Evolutionary conservation across 2,113 vertebrate species (phyloP).

Genomic region (Archilochus colubris): DNA sequence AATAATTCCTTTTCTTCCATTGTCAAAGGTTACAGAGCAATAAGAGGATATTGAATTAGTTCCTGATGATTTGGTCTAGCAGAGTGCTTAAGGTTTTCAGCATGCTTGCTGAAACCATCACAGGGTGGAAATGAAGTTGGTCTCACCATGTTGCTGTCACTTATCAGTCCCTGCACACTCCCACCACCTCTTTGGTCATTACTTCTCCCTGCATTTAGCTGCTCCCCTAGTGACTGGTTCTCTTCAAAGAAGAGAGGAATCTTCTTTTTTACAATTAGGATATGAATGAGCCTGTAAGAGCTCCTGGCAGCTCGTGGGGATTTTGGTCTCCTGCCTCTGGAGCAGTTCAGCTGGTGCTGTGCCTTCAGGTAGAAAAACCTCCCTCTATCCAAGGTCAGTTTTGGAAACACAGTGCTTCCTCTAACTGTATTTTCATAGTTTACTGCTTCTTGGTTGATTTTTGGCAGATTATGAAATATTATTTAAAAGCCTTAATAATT

Average conservation of each 20-base stretch:
- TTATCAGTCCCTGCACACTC: background rate
- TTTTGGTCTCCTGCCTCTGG: background rate
- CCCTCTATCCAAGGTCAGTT: fast-evolving
- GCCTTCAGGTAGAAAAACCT: background rate
- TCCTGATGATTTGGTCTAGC: conserved; percentile 38
- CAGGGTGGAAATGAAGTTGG: background rate
- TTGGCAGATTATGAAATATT: background rate
- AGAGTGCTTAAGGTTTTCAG: conserved; percentile 16
- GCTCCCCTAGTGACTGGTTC: background rate
- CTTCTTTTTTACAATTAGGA: background rate
- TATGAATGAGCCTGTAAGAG: fast-evolving
- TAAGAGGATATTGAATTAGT: conserved; percentile 30
- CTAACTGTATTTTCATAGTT: background rate
- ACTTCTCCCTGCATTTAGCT: background rate
- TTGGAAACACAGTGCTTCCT: background rate
- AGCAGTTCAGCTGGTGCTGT: background rate
- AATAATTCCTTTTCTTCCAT: conserved; percentile 19
- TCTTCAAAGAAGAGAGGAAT: background rate
- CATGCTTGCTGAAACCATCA: background rate
- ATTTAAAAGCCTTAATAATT: background rate
- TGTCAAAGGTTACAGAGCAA: conserved; percentile 31
- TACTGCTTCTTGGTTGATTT: background rate
- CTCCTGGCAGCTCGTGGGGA: background rate
- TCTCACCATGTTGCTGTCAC: background rate
- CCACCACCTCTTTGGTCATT: background rate